A percentile compares a stretch with the other conserved stretches of the same genome.
phyloP scores from a whole-genome alignment of 1,140 invertebrate genomes.

The Prorops nasuta region DNA sequence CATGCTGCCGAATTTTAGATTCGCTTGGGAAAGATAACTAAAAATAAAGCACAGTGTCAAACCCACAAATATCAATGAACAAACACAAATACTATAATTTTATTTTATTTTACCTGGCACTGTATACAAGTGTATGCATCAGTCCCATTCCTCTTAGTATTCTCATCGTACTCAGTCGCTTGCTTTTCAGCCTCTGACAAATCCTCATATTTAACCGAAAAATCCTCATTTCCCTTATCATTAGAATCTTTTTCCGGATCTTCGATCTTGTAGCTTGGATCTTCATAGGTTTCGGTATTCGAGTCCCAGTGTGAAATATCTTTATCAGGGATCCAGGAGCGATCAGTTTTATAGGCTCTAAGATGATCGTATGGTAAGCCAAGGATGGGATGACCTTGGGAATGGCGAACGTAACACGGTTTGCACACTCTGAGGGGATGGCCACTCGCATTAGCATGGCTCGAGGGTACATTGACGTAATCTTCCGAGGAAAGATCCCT shows the following conservation, averaged over 20 bases:
- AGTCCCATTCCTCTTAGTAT: too few species aligned
- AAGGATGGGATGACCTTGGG: constrained; percentile 42
- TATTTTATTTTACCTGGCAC: too few species aligned
- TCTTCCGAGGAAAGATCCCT: constrained; percentile 37
- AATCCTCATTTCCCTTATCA: constrained; percentile 56
- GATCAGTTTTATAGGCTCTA: constrained; percentile 22
- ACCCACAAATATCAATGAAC: too few species aligned
- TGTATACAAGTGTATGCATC: too few species aligned
- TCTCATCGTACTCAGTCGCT: too few species aligned
- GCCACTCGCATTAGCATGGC: too few species aligned
- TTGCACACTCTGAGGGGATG: constrained; percentile 48
- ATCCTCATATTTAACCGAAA: constrained; percentile 61
- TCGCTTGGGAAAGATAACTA: constrained; percentile 67
- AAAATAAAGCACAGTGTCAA: too few species aligned
- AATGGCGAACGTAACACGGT: constrained; percentile 44
- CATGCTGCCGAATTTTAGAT: constrained; percentile 67
- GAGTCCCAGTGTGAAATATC: constrained; percentile 28
- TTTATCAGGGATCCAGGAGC: constrained; percentile 26
- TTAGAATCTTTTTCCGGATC: constrained; percentile 7
- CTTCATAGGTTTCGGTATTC: constrained; percentile 30
- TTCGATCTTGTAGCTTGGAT: constrained; percentile 11
- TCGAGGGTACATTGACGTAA: constrained; percentile 40
- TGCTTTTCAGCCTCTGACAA: constrained; percentile 60
- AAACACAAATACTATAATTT: too few species aligned
- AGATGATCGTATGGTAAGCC: constrained; percentile 36